phyloP scores from a whole-genome alignment of 2,113 vertebrate species.

The Xenus cinereus region DNA sequence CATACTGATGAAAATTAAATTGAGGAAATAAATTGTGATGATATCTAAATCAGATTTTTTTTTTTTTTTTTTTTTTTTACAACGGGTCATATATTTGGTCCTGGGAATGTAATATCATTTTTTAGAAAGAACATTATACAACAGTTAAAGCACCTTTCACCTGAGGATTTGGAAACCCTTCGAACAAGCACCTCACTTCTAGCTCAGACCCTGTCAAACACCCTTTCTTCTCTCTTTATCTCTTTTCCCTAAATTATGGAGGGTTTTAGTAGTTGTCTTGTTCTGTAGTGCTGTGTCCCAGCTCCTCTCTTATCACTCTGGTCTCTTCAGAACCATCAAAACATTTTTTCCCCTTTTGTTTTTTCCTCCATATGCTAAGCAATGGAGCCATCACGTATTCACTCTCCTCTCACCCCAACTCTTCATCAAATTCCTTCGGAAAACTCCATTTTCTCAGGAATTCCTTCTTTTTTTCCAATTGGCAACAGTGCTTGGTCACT shows the following conservation, averaged over 20 bases:
- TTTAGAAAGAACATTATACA: not conserved
- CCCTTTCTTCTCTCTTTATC: not conserved
- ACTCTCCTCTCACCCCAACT: not conserved
- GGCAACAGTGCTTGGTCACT: not conserved
- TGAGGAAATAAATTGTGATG: not conserved
- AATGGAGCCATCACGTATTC: not conserved
- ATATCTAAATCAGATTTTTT: not conserved
- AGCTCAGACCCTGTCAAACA: not conserved
- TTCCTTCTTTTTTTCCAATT: not conserved
- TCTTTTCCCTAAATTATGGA: not conserved
- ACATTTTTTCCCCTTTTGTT: not conserved
- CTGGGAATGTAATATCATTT: not conserved
- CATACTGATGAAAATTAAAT: not conserved
- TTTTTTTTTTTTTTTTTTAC: not conserved
- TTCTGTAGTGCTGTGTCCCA: not conserved
- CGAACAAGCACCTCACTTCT: not conserved
- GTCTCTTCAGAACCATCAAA: not conserved
- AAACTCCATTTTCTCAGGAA: not conserved
- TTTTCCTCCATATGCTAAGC: not conserved
- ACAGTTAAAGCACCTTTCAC: not conserved
- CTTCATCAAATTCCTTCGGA: not conserved
- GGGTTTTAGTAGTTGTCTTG: not conserved
- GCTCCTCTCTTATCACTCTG: not conserved
- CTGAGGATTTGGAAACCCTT: not conserved
- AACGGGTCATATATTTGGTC: not conserved